Evolutionary conservation across 2,113 vertebrate species (phyloP).

Genomic region (Osmerus mordax): DNA sequence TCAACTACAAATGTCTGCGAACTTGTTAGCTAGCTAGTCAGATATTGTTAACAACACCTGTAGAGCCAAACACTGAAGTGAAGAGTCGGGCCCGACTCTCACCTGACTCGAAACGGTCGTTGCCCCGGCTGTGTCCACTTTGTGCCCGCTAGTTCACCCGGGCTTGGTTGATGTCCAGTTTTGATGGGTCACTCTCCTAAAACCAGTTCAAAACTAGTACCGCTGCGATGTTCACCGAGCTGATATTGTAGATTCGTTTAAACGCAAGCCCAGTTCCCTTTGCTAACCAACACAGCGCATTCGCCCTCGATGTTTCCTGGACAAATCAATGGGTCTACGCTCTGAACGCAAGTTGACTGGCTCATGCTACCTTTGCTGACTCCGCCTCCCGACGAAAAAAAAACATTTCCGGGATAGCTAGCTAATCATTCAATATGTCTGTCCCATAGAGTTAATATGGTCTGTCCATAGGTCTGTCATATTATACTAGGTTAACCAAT

Average conservation of each 20-base stretch:
- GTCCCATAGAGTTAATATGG: too few species aligned
- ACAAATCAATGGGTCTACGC: slow-evolving; percentile 22
- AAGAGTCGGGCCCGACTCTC: slow-evolving; percentile 52
- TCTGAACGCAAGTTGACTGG: slow-evolving; percentile 54
- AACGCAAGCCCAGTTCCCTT: slow-evolving; percentile 3
- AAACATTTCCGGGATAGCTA: too few species aligned
- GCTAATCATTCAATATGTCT: too few species aligned
- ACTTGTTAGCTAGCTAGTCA: not conserved
- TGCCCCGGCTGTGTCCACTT: slow-evolving; percentile 43
- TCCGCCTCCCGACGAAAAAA: not conserved
- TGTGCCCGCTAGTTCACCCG: not conserved
- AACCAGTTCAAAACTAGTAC: not conserved
- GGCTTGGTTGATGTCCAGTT: slow-evolving; percentile 2
- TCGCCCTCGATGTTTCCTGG: slow-evolving; percentile 61
- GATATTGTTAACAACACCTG: not conserved
- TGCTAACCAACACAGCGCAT: slow-evolving; percentile 15
- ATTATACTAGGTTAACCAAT: too few species aligned
- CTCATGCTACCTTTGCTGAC: slow-evolving; percentile 33
- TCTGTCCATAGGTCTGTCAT: too few species aligned
- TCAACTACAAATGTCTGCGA: not conserved
- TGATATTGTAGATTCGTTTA: not conserved
- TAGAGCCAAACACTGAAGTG: not conserved
- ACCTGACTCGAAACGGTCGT: slow-evolving; percentile 67
- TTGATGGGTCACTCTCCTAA: not conserved
- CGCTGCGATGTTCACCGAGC: not conserved